Evolutionary conservation across 2,113 vertebrate species (phyloP).

Genomic region (Choloepus hoffmanni): DNA sequence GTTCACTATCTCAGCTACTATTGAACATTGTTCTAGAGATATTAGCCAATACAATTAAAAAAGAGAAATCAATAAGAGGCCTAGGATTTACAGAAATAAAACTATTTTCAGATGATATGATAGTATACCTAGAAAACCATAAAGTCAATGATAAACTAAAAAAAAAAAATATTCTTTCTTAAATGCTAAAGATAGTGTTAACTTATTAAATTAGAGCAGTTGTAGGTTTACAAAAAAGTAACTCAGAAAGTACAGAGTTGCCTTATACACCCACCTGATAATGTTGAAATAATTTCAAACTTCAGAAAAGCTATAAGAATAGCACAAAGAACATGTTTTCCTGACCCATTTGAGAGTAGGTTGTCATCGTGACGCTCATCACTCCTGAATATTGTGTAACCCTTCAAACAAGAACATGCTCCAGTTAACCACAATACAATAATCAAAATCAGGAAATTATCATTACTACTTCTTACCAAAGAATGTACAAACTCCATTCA

Average conservation of each 20-base stretch:
- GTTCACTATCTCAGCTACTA: background rate
- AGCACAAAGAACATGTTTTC: background rate
- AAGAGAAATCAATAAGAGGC: background rate
- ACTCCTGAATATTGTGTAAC: background rate
- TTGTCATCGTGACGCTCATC: background rate
- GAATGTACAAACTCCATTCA: background rate
- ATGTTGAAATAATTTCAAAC: background rate
- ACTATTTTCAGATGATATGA: background rate
- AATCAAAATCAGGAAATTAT: constrained; percentile 29
- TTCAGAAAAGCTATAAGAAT: background rate
- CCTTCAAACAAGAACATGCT: background rate
- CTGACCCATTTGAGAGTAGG: background rate
- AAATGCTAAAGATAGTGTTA: background rate
- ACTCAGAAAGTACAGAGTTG: no score
- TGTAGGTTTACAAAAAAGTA: no score
- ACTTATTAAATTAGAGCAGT: background rate
- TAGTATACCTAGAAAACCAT: background rate
- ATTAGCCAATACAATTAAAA: background rate
- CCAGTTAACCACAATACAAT: background rate
- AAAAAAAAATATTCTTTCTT: background rate
- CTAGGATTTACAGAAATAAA: background rate
- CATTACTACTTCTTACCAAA: background rate
- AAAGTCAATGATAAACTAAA: background rate
- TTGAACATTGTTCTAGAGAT: background rate
- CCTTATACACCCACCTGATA: no score